Conservation (phyloP, 2,888 invertebrate species). For the Pheosia tremula region DNA sequence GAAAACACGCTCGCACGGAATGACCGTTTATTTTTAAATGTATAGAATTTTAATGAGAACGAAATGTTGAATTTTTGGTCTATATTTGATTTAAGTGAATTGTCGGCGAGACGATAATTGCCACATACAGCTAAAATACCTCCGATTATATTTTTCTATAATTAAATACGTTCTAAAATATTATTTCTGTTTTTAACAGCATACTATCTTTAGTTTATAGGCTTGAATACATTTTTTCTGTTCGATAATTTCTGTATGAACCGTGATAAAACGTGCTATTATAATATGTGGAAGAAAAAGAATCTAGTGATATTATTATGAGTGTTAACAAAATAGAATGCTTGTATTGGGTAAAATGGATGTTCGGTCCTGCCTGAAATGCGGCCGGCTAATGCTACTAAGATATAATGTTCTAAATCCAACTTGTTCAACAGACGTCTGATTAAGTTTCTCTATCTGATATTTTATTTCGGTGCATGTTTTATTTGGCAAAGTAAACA, state of each 20-base stretch:
- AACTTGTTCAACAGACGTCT: background rate
- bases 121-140: constrained; percentile 8
- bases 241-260: background rate
- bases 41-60: constrained; percentile 25
- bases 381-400: background rate
- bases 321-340: too few relatives aligned
- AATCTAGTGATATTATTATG: too few relatives aligned
- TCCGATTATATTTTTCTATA: constrained; percentile 18
- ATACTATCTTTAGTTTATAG: background rate
- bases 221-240: background rate
- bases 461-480: background rate
- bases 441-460: background rate
- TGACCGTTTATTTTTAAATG: constrained; percentile 15
- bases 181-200: background rate
- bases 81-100: constrained; percentile 26
- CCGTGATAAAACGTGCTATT: too few relatives aligned
- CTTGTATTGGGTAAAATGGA: too few relatives aligned
- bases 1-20: constrained; percentile 6
- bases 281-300: too few relatives aligned
- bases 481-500: background rate
- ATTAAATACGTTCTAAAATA: constrained; percentile 12
- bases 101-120: constrained; percentile 20
- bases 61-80: constrained; percentile 17
- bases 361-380: too few relatives aligned
- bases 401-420: background rate